Evolutionary conservation across 2,888 invertebrate species (phyloP).

Genomic region (Charanyca ferruginea): DNA sequence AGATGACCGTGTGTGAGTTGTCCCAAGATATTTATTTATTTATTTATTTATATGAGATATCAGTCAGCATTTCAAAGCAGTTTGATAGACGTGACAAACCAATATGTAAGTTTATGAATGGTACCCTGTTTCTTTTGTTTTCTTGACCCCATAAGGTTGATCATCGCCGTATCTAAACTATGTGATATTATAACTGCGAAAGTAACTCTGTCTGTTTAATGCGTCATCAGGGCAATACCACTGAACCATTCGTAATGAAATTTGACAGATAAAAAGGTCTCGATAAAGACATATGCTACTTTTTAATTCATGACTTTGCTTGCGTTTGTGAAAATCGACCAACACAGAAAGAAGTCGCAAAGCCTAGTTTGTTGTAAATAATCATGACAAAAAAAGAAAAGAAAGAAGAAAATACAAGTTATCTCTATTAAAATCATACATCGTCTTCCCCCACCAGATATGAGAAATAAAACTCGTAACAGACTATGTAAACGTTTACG

Average conservation of each 20-base stretch:
- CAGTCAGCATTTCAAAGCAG: background rate
- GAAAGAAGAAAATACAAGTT: background rate
- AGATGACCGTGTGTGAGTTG: no score
- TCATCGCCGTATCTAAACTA: background rate
- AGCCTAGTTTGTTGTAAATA: background rate
- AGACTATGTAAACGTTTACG: constrained; percentile 56
- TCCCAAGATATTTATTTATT: no score
- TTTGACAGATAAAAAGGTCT: background rate
- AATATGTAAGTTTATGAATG: background rate
- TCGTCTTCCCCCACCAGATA: background rate
- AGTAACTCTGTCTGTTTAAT: no score
- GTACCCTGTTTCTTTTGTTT: background rate
- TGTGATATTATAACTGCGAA: no score
- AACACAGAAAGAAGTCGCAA: background rate
- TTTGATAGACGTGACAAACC: background rate
- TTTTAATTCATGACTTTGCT: background rate
- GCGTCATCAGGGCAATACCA: background rate
- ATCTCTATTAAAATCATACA: background rate
- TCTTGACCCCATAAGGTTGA: background rate
- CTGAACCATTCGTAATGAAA: background rate
- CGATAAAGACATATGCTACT: background rate
- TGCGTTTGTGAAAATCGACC: no score
- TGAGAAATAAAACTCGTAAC: constrained; percentile 19
- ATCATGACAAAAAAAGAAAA: background rate
- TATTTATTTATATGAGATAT: no score